phyloP scores from a whole-genome alignment of 2,888 invertebrate genomes.

The Lithodes maja region DNA sequence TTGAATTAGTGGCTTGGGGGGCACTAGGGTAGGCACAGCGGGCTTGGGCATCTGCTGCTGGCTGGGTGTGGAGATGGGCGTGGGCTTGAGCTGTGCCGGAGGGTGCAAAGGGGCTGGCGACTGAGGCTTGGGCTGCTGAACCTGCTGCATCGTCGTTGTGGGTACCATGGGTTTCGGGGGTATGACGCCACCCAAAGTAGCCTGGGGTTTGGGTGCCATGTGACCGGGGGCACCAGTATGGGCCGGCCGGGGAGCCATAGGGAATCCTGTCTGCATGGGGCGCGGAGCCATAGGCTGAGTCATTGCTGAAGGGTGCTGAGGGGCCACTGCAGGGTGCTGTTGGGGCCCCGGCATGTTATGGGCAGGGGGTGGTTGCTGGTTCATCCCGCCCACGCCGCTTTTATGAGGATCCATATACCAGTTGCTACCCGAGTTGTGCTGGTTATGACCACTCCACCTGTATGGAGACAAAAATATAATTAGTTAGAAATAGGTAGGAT shows the following conservation, averaged over 20 bases:
- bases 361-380: constrained; percentile 69
- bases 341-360: constrained; percentile 71
- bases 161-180: constrained; percentile 52
- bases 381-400: constrained; percentile 64
- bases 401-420: constrained; percentile 70
- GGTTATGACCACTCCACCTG: constrained; percentile 68
- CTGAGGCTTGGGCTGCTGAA: constrained; percentile 36
- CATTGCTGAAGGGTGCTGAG: constrained; percentile 60
- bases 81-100: constrained; percentile 40
- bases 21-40: constrained; percentile 12
- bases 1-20: constrained; percentile 12
- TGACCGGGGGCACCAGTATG: constrained; percentile 66
- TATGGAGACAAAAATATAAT: not conserved
- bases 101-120: constrained; percentile 31
- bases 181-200: constrained; percentile 9
- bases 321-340: constrained; percentile 59
- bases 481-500: not conserved
- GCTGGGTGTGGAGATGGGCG: constrained; percentile 32
- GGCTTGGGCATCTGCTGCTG: constrained; percentile 55
- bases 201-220: constrained; percentile 58
- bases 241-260: constrained; percentile 68
- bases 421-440: constrained; percentile 60
- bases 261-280: constrained; percentile 53
- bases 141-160: constrained; percentile 44
- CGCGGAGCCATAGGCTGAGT: constrained; percentile 50